Percentiles rank a stretch among this genome's conserved stretches.
phyloP scores from a whole-genome alignment of 1,140 invertebrate genomes.

The Paracyclopina nana region DNA sequence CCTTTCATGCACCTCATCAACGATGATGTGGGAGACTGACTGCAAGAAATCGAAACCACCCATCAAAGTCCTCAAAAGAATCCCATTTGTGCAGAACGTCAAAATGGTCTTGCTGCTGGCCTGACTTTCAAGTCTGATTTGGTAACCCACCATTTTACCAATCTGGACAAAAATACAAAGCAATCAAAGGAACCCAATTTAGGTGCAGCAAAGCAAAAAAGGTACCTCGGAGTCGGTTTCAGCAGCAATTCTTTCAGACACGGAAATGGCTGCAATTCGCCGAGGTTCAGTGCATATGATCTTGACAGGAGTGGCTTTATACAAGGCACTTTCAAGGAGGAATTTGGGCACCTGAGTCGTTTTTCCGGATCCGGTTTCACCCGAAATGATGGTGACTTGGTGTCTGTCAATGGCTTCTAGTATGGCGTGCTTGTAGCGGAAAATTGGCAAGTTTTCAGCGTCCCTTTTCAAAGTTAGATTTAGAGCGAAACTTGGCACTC shows the following conservation, averaged over 20 bases:
- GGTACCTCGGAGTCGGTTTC: too few relatives aligned
- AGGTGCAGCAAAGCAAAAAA: too few relatives aligned
- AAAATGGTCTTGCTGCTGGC: conserved; percentile 57
- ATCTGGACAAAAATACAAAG: too few relatives aligned
- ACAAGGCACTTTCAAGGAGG: conserved; percentile 52
- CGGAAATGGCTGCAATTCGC: conserved; percentile 65
- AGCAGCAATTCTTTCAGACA: conserved; percentile 38
- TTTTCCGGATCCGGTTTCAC: conserved; percentile 62
- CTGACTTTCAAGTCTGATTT: conserved; percentile 45
- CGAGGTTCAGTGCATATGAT: conserved; percentile 85
- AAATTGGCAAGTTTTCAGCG: too few relatives aligned
- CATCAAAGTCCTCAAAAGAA: conserved; percentile 36
- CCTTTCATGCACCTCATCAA: conserved; percentile 83
- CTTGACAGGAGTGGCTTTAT: conserved; percentile 43
- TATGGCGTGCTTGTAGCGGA: too few relatives aligned
- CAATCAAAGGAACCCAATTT: too few relatives aligned
- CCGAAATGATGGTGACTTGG: conserved; percentile 44
- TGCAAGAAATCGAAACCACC: not conserved
- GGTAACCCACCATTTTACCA: conserved; percentile 76
- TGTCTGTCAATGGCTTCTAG: conserved; percentile 31
- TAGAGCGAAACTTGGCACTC: too few relatives aligned
- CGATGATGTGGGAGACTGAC: conserved; percentile 32
- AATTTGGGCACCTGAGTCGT: conserved; percentile 75
- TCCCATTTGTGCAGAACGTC: conserved; percentile 77
- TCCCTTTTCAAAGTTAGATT: too few relatives aligned